These are phyloP conservation scores for Temnothorax curvispinosus DNA, from an alignment of 1,140 invertebrate species.

Conservation along the genomic window DNA sequence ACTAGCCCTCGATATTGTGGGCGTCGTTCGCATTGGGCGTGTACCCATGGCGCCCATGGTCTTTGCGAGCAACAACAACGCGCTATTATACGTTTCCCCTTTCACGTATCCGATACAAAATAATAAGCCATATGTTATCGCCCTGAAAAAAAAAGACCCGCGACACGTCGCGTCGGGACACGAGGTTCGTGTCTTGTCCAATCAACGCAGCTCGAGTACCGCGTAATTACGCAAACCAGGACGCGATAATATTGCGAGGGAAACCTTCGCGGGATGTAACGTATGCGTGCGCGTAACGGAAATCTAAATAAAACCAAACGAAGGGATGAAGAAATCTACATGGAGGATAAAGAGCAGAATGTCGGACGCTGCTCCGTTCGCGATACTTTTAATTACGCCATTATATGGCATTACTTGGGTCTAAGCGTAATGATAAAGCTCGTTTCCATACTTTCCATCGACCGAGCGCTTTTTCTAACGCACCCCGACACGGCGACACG, in stretches of 20 bases:
- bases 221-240: slow-evolving; percentile 35
- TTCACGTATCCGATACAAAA: slow-evolving; percentile 12
- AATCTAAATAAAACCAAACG: slow-evolving; percentile 8
- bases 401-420: neutral
- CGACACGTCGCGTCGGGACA: neutral
- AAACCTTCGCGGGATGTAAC: neutral
- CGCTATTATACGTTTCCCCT: slow-evolving; percentile 23
- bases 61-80: slow-evolving; percentile 28
- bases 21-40: slow-evolving; percentile 20
- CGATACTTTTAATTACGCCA: slow-evolving; percentile 14
- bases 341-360: neutral
- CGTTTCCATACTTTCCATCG: neutral
- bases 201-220: slow-evolving; percentile 8
- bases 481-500: neutral
- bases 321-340: neutral
- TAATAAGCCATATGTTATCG: slow-evolving; percentile 36
- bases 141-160: neutral
- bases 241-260: slow-evolving; percentile 23
- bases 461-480: neutral
- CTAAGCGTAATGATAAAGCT: neutral
- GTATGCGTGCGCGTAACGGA: slow-evolving; percentile 1
- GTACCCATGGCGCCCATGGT: slow-evolving; percentile 17
- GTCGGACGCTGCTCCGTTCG: neutral
- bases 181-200: slow-evolving; percentile 35
- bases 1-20: neutral